phyloP scores from a whole-genome alignment of 1,140 invertebrate species.

The Luehdorfia chinensis region DNA sequence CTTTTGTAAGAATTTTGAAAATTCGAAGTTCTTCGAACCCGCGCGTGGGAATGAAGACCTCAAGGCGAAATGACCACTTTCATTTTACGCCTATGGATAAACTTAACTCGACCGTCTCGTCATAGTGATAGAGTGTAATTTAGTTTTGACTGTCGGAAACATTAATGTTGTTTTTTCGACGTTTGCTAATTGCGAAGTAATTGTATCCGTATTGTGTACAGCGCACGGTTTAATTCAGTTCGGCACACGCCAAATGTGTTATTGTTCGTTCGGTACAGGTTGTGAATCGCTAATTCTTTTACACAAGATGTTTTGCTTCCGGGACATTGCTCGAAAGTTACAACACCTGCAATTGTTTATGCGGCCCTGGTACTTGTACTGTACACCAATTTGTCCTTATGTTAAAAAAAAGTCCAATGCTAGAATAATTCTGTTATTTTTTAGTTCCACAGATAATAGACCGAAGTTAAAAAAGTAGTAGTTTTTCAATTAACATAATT shows the following conservation, averaged over 20 bases:
- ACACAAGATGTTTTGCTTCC: constrained; percentile 43
- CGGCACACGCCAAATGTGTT: no score
- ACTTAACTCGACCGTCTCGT: no score
- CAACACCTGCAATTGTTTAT: constrained; percentile 25
- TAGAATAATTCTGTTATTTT: no score
- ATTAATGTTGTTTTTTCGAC: constrained; percentile 5
- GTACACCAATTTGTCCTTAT: no score
- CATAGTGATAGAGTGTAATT: constrained; percentile 17
- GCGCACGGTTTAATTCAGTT: not conserved
- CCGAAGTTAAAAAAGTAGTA: no score
- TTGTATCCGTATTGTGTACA: not conserved
- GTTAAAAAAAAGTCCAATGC: no score
- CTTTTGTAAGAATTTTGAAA: constrained; percentile 24
- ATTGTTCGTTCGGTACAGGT: constrained; percentile 25
- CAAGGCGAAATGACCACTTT: constrained; percentile 23
- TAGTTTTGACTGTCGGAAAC: constrained; percentile 2
- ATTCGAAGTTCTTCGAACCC: constrained; percentile 17
- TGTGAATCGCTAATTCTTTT: constrained; percentile 44
- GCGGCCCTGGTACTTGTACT: constrained; percentile 20
- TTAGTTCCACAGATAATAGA: no score
- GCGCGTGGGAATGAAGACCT: constrained; percentile 40
- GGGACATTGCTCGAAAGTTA: constrained; percentile 26
- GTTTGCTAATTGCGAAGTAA: not conserved
- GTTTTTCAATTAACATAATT: no score
- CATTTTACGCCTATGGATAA: not conserved